Base-by-base conservation (phyloP, 2,888 invertebrate species). In the Drosophila macrospina region DNA sequence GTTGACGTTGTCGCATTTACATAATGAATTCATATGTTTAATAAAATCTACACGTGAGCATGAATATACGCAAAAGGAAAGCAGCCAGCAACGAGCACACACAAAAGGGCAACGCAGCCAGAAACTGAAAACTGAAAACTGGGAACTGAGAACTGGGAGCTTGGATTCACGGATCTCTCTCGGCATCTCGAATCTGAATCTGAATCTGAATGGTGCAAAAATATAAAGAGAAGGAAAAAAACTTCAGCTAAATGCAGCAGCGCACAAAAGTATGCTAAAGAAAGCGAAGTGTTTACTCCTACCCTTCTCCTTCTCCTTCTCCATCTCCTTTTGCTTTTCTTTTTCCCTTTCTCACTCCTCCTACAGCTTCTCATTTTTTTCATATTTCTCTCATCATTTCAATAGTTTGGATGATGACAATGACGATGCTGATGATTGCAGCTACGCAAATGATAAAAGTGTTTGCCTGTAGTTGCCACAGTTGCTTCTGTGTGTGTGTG, bases 1-100 rank as follows among this genome's bases (percentile, higher is more conserved):
- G 51, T 47, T 48, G 63, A 56, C 45, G 59, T 62, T 60, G 69
- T 45, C 68, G 65, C 72, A 88, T 88, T 88, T 88, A 77, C 87
- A 87, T 87, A 89, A 88, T 89, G 84, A 88, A 89, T 88, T 88
- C 88, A 89, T 88, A 88, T 88, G 89, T 85, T 83, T 89, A 86
- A 86, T 84, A 84, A 84, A 86, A 84, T 83, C 80, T 83, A 83
- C 86, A 83, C 80, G 86, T 80, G 82, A 83, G 74, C 78, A 82
- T 63, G 80, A 82, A 77, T 69, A 44, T 30, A 15, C 30, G 30
- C 45, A 32, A 30, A 55, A n/a, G n/a, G 8, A 32, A 26, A n/a
- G n/a, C 28, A 42, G 15, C 5, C 41, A 16, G 10, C 16, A 4
- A 42, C 10, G 28, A 61, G 28, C 44, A 34, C 39, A 51, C 62